Base-by-base conservation (phyloP, 2,797 vertebrate genomes). In the Okamejei kenojei region DNA sequence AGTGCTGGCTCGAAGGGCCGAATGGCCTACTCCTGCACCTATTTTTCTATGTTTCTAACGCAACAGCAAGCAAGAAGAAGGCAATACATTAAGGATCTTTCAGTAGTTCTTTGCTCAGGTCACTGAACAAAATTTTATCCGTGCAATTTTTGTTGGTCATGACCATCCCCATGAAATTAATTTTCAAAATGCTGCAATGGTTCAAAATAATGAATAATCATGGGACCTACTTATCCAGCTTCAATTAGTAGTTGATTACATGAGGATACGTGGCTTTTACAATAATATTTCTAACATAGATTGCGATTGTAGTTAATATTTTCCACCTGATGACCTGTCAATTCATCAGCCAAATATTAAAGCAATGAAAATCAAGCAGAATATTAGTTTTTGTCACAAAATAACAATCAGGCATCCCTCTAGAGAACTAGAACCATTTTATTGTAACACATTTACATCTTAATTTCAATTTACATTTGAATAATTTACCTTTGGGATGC, bases 401-500 rank as follows among this genome's bases (percentile, higher is more conserved):
- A 91, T 73, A 38, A 38, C 5, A 71, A 63, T 26, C 11, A 23
- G 77, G 68, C 38, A 38, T 73, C 45, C 13, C 88, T 65, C 21
- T 45, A 63, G 68, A 91, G 35, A 91, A 45, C 38, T 91, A 35
- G 68, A 91, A 91, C 35, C 68, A 45, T 73, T 91, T 91, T 73
- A 71, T 74, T 73, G 68, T 65, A 91, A 91, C 88, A 91, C 74
- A 91, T 74, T 65, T 91, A 91, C 21, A 73, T 91, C 68, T 91
- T 73, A 23, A 91, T 91, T 73, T 91, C 19, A 91, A 73, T 74
- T 91, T 91, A 74, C 38, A 73, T 91, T 91, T 91, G 38, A 91
- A 91, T 91, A 91, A 91, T 74, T 21, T 91, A 54, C 88, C 88
- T 73, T 91, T 68, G 71, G 88, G 88, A 91, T 91, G 68, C 68